phyloP scores from a whole-genome alignment of 2,113 vertebrate species.

The Tringa solitaria region DNA sequence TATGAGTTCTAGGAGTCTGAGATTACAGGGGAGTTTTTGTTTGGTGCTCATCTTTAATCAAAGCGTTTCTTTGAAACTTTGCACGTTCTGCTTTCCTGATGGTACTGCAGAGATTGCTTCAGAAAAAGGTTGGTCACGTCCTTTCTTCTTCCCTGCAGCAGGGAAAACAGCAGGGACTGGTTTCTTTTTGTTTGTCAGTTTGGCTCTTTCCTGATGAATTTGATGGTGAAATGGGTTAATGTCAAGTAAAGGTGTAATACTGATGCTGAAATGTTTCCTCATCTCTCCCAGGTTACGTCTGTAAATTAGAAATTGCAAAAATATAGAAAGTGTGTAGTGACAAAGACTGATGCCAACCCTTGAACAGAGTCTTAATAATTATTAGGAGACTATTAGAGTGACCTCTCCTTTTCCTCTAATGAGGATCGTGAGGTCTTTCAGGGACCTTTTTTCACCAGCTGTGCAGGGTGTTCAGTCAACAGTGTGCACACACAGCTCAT shows the following conservation, averaged over 20 bases:
- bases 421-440: background rate
- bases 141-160: background rate
- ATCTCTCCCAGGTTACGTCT: background rate
- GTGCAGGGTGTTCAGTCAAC: background rate
- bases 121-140: background rate
- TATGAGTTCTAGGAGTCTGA: background rate
- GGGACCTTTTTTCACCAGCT: background rate
- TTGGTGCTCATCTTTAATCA: background rate
- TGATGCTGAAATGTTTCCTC: background rate
- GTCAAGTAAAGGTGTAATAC: background rate
- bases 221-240: background rate
- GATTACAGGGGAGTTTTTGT: background rate
- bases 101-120: background rate
- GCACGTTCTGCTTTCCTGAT: background rate
- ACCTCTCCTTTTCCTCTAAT: background rate
- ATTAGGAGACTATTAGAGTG: background rate
- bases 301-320: background rate
- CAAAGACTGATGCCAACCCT: background rate
- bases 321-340: background rate
- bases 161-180: background rate
- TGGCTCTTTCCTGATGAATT: background rate
- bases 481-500: background rate
- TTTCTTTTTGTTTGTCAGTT: background rate
- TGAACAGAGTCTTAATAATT: background rate
- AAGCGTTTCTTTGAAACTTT: background rate